These are phyloP conservation scores for Hydriomena furcata DNA, from an alignment of 2,888 invertebrate genomes.

Conservation along the genomic window DNA sequence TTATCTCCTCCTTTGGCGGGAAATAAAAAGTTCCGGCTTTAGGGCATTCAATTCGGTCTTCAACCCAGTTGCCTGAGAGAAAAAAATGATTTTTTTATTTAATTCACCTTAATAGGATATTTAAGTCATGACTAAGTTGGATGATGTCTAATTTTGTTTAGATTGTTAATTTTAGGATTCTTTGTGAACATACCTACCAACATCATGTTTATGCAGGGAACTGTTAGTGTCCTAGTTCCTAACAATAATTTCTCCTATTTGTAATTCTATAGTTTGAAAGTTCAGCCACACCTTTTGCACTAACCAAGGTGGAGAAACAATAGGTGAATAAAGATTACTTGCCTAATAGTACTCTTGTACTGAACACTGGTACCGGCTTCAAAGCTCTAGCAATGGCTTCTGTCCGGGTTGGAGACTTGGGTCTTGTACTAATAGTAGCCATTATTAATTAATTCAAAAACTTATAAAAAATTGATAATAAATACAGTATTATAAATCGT, in stretches of 20 bases:
- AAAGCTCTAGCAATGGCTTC: slow-evolving; percentile 61
- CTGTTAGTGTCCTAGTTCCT: too few species aligned
- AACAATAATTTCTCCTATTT: too few species aligned
- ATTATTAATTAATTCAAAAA: slow-evolving; percentile 12
- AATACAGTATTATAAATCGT: too few species aligned
- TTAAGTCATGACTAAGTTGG: too few species aligned
- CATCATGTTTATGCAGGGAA: too few species aligned
- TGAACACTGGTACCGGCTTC: slow-evolving; percentile 51
- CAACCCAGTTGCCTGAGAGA: slow-evolving; percentile 71
- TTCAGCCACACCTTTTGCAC: too few species aligned
- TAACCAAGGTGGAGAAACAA: not conserved
- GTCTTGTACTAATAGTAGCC: slow-evolving; percentile 50
- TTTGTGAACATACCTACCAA: too few species aligned
- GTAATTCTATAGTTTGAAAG: too few species aligned
- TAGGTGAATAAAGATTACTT: slow-evolving; percentile 28
- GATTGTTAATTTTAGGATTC: too few species aligned
- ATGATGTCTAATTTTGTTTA: too few species aligned
- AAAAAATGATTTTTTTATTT: not conserved
- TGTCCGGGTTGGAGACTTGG: slow-evolving; percentile 63
- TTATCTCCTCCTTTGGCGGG: slow-evolving; percentile 61
- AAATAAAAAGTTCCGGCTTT: slow-evolving; percentile 62
- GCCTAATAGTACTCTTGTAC: slow-evolving; percentile 65
- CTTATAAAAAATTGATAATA: not conserved
- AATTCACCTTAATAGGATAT: too few species aligned
- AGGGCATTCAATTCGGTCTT: slow-evolving; percentile 69